Evolutionary conservation across 2,888 invertebrate species (phyloP), one percentile per base, ranked within the genome.

Genomic region (Xiphydria camelus): DNA sequence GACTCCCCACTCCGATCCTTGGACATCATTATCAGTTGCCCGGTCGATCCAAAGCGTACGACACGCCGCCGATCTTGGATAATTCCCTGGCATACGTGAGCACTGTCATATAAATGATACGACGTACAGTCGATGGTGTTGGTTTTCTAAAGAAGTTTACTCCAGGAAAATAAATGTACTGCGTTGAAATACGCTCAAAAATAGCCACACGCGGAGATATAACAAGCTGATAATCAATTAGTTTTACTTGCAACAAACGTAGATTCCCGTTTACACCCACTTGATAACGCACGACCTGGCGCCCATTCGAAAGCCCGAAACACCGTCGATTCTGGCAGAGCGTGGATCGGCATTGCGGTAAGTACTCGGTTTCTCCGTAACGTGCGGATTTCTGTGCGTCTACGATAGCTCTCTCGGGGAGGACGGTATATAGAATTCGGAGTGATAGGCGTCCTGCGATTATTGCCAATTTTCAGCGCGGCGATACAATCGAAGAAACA

Each of bases 231-330:
- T n/a, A n/a, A n/a, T n/a, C n/a, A n/a, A n/a, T n/a, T n/a, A n/a
- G n/a, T n/a, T n/a, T n/a, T n/a, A n/a, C n/a, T n/a, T n/a, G n/a
- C n/a, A n/a, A n/a, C n/a, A n/a, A n/a, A 64, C 73, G 35, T 50
- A 85, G 84, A 87, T 87, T 71, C 87, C 88, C 41, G 81, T 88
- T 51, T 88, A 86, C 75, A 71, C 81, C 45, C 86, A 88, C 75
- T 76, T 88, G 54, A 80, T 82, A 60, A 80, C 84, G 68, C 82
- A 83, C 57, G 78, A 80, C 32, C 79, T 83, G 35, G 70, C 72
- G 62, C 79, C 82, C 41, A 77, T 86, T 58, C 77, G 79, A 37
- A 77, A 80, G 23, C 82, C 85, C 42, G 65, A 78, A 39, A 82
- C 82, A 50, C 84, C 86, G 2, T 37, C 56, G 1, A 46, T 61